Evolutionary conservation across 2,888 invertebrate species (phyloP), one percentile per base, ranked within the genome.

Genomic region (Junonia oenone): DNA sequence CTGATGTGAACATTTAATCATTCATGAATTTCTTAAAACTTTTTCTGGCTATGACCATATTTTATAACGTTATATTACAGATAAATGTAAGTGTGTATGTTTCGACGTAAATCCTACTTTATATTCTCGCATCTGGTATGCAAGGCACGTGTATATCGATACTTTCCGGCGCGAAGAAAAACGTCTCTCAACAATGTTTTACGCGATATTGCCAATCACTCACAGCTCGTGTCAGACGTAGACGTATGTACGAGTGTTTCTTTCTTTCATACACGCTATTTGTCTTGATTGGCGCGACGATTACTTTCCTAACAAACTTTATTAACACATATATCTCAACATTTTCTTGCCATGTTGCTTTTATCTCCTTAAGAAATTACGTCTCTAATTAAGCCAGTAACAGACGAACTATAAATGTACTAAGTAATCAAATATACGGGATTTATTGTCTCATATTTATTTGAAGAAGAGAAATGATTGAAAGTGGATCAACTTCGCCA

Each of bases 191-290:
- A 65, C 65, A 61, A 63, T 64, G 65, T 68, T 67, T 67, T 65
- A 63, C 63, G 62, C 64, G 64, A 67, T 68, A 68, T 68, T 65
- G 66, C 64, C 65, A 65, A 65, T 68, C 68, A 67, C 64, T 68
- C 65, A 67, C 64, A 64, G 61, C 63, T 61, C 63, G 58, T 56
- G 60, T 62, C 63, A 63, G 63, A 63, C 65, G 50, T 60, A 63
- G 60, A 64, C 62, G 62, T 65, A 61, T 55, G 62, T 58, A 63
- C 54, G 55, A 59, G 55, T 59, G 60, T 57, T 61, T 61, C 57
- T 48, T 58, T 59, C 64, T 61, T 58, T 59, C 61, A 63, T 63
- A 57, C 63, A 58, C 61, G 56, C 65, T 63, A 65, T 67, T 68
- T 65, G 63, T 67, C 65, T 67, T 67, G 66, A 68, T 68, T 67